These are phyloP conservation scores for Cyanoderma ruficeps DNA, from an alignment of 2,113 vertebrate species.

Conservation along the genomic window DNA sequence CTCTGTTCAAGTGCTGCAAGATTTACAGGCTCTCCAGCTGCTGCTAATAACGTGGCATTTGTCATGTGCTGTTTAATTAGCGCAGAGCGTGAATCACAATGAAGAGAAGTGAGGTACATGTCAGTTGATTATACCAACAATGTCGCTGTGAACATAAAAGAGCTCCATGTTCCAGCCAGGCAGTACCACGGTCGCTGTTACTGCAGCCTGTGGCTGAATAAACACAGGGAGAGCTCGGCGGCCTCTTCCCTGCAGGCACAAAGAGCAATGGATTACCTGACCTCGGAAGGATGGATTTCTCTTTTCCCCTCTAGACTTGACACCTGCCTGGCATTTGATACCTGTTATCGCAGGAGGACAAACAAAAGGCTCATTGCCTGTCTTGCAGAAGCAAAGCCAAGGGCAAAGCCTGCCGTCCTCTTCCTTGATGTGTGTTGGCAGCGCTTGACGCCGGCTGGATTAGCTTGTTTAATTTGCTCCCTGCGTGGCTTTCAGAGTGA, in stretches of 20 bases:
- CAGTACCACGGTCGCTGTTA: not conserved
- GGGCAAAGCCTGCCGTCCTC: not conserved
- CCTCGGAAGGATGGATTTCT: not conserved
- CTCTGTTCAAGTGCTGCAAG: not conserved
- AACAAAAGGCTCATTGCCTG: not conserved
- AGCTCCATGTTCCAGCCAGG: not conserved
- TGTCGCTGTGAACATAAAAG: not conserved
- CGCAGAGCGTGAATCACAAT: not conserved
- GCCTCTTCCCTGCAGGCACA: not conserved
- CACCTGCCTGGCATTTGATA: not conserved
- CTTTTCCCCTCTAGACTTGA: not conserved
- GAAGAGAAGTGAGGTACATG: not conserved
- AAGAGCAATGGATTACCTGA: not conserved
- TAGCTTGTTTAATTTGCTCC: conserved; percentile 10
- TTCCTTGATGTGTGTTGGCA: conserved; percentile 5
- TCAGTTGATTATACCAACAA: not conserved
- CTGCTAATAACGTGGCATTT: not conserved
- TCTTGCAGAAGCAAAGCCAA: not conserved
- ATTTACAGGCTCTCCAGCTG: conserved; percentile 8
- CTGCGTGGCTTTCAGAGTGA: not conserved
- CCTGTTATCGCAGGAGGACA: not conserved
- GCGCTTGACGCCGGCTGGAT: not conserved
- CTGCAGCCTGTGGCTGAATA: not conserved
- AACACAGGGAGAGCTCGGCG: not conserved
- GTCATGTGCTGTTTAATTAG: conserved; percentile 30